Evolutionary conservation across 2,888 invertebrate species (phyloP).

Genomic region (Meloe dianella): DNA sequence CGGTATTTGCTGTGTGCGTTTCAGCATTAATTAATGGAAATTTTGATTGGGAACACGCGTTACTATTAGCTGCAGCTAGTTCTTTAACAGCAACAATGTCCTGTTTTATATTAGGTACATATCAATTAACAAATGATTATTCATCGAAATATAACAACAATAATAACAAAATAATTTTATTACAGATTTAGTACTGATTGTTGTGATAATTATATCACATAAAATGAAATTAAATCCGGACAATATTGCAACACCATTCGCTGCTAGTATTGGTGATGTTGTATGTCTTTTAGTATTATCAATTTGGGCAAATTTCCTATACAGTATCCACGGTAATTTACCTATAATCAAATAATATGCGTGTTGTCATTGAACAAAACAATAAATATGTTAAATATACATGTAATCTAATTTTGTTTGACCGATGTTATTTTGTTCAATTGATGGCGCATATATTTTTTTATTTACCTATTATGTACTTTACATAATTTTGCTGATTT

Average conservation of each 20-base stretch:
- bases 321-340: conserved; percentile 69
- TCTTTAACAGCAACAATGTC: conserved; percentile 91
- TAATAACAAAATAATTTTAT: conserved; percentile 16
- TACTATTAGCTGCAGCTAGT: conserved; percentile 81
- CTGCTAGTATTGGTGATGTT: conserved; percentile 94
- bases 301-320: conserved; percentile 79
- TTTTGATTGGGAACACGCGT: conserved; percentile 73
- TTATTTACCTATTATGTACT: not conserved
- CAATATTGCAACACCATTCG: conserved; percentile 95
- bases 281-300: conserved; percentile 88
- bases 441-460: no score
- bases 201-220: conserved; percentile 85
- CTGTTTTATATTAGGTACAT: conserved; percentile 85
- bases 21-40: conserved; percentile 69
- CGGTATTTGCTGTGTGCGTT: conserved; percentile 81
- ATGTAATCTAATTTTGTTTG: not conserved
- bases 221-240: conserved; percentile 91
- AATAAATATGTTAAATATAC: not conserved
- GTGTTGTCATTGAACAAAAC: not conserved
- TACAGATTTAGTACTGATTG: conserved; percentile 86
- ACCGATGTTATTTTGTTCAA: conserved; percentile 1
- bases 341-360: not conserved
- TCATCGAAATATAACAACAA: conserved; percentile 35
- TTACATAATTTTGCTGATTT: conserved; percentile 12
- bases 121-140: not conserved